A percentile compares a stretch with the other conserved stretches of the same genome.
These are phyloP conservation scores for Eidolon dupreanum DNA, from an alignment of 2,797 vertebrate genomes.

Conservation along the genomic window DNA sequence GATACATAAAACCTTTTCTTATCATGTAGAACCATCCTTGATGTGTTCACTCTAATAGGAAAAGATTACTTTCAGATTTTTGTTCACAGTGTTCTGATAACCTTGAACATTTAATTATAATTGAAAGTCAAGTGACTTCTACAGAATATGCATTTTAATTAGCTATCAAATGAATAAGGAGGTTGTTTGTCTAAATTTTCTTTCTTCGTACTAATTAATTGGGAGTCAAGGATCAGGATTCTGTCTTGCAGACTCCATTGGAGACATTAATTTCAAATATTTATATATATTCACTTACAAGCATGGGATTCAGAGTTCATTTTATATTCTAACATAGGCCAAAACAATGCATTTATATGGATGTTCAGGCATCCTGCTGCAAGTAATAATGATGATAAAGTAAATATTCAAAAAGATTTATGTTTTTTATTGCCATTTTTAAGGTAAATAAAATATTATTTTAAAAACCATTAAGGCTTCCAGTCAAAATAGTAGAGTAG, in stretches of 20 bases:
- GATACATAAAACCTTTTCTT: neutral
- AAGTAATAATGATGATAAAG: conserved; percentile 31
- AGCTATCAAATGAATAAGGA: conserved; percentile 80
- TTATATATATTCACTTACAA: conserved; percentile 83
- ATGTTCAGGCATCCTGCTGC: neutral
- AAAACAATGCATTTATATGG: conserved; percentile 55
- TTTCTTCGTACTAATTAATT: conserved; percentile 86
- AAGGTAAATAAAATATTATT: neutral
- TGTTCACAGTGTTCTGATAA: conserved; percentile 75
- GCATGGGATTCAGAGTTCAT: conserved; percentile 58
- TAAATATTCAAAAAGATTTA: conserved; percentile 14
- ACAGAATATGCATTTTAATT: conserved; percentile 82
- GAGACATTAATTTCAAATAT: conserved; percentile 81
- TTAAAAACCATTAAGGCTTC: neutral
- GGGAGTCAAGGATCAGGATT: conserved; percentile 77
- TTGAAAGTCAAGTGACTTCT: conserved; percentile 84
- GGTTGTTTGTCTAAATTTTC: conserved; percentile 82
- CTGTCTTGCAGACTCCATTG: conserved; percentile 80
- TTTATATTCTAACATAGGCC: conserved; percentile 71
- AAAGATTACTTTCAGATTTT: conserved; percentile 70
- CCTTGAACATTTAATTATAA: conserved; percentile 85
- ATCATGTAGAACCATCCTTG: neutral
- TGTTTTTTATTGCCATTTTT: neutral
- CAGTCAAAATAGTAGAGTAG: too few relatives aligned
- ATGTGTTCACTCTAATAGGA: neutral